Percentiles rank a stretch among this genome's conserved stretches.
Conservation (phyloP, 2,113 vertebrate genomes). For the Siniperca knerii region DNA sequence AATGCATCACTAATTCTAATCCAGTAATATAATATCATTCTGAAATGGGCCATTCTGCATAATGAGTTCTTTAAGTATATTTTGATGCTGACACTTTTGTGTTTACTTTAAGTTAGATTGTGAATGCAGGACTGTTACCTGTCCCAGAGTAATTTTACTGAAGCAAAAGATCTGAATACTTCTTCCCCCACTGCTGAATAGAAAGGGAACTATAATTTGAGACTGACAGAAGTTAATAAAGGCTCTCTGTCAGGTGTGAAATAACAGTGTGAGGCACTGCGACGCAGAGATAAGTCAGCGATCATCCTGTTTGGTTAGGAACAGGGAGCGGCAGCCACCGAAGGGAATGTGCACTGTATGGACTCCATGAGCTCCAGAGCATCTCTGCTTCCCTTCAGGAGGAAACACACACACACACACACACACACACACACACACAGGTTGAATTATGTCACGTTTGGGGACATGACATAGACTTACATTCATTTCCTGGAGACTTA, state of each 20-base stretch:
- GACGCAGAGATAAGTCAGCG: conserved; percentile 33
- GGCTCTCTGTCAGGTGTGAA: conserved; percentile 42
- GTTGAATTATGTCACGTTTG: too few species aligned
- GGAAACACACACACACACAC: conserved; percentile 20
- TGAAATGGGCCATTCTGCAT: too few species aligned
- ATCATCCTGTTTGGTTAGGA: conserved; percentile 64
- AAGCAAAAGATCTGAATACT: too few species aligned
- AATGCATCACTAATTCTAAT: too few species aligned
- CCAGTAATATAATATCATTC: too few species aligned
- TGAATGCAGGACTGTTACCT: too few species aligned
- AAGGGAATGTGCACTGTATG: conserved; percentile 17
- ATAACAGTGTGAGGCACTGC: conserved; percentile 44
- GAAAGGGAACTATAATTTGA: neutral
- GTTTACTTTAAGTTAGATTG: too few species aligned
- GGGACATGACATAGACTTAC: neutral
- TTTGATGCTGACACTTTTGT: too few species aligned
- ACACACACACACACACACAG: neutral
- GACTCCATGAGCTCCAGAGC: conserved; percentile 11
- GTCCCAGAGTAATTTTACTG: too few species aligned
- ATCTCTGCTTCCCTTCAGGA: conserved; percentile 1
- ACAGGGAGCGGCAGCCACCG: conserved; percentile 31
- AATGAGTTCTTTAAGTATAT: too few species aligned
- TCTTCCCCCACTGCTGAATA: too few species aligned
- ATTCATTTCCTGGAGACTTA: neutral
- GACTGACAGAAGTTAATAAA: conserved; percentile 42